Conservation (phyloP, 2,888 invertebrate species). For the Exephanes ischioxanthus region DNA sequence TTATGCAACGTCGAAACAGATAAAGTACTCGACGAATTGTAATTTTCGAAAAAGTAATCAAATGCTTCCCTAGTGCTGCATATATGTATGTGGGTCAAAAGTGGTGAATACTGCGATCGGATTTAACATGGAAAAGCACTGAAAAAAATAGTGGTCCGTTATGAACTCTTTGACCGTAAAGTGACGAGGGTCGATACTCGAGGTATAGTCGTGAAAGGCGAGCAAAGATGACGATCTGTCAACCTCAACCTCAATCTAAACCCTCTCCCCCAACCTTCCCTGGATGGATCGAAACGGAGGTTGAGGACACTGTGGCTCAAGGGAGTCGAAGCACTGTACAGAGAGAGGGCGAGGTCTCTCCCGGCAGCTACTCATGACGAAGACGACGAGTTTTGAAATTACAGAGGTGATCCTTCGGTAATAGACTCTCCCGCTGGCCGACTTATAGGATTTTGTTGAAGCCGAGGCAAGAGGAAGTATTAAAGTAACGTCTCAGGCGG, state of each 20-base stretch:
- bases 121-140: too few species aligned
- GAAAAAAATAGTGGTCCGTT: too few species aligned
- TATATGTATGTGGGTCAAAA: too few species aligned
- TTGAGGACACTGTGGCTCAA: neutral
- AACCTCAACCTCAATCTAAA: neutral
- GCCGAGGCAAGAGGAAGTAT: slow-evolving; percentile 60
- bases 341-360: slow-evolving; percentile 62
- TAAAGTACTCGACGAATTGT: too few species aligned
- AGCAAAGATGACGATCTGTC: neutral
- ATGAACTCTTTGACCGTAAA: neutral
- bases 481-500: slow-evolving; percentile 54
- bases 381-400: slow-evolving; percentile 79
- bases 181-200: slow-evolving; percentile 3
- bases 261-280: too few species aligned
- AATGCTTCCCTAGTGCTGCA: too few species aligned
- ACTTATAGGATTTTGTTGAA: slow-evolving; percentile 79
- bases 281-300: neutral
- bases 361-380: slow-evolving; percentile 50
- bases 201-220: neutral
- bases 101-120: too few species aligned
- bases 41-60: too few species aligned
- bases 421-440: slow-evolving; percentile 79
- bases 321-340: slow-evolving; percentile 10
- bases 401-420: slow-evolving; percentile 80
- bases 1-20: too few species aligned